Conservation (phyloP, 2,113 vertebrate genomes). For the Egretta garzetta region DNA sequence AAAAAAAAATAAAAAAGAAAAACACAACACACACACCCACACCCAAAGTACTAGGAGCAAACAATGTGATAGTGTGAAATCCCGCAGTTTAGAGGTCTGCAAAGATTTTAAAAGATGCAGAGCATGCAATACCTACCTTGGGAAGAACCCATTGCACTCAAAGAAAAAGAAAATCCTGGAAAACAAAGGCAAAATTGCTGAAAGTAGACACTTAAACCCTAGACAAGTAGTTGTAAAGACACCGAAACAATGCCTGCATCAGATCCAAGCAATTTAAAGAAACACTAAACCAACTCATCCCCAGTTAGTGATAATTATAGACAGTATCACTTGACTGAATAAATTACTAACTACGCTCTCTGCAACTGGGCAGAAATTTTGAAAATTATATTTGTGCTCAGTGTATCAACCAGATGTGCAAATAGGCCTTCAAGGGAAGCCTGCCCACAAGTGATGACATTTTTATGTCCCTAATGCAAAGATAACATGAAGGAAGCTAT, state of each 20-base stretch:
- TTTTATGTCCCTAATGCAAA: background rate
- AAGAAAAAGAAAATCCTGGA: background rate
- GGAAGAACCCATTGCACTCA: background rate
- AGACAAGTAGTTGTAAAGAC: background rate
- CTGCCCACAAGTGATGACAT: background rate
- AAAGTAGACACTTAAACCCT: background rate
- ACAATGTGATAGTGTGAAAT: rapidly evolving
- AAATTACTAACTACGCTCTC: background rate
- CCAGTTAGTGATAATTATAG: background rate
- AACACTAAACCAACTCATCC: background rate
- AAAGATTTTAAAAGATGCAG: background rate
- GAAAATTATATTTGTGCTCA: background rate
- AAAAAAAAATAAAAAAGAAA: too few species aligned
- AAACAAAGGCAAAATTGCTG: background rate
- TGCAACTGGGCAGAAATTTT: background rate
- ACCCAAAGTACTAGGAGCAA: background rate
- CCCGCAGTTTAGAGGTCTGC: background rate
- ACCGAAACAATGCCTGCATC: background rate
- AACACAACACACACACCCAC: too few species aligned
- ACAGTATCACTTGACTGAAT: background rate
- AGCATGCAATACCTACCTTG: background rate
- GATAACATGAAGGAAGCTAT: background rate
- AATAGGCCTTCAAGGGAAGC: background rate
- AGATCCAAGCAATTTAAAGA: background rate
- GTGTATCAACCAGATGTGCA: background rate